These are phyloP conservation scores for Metellina segmentata DNA, from an alignment of 2,888 invertebrate genomes.

Conservation along the genomic window DNA sequence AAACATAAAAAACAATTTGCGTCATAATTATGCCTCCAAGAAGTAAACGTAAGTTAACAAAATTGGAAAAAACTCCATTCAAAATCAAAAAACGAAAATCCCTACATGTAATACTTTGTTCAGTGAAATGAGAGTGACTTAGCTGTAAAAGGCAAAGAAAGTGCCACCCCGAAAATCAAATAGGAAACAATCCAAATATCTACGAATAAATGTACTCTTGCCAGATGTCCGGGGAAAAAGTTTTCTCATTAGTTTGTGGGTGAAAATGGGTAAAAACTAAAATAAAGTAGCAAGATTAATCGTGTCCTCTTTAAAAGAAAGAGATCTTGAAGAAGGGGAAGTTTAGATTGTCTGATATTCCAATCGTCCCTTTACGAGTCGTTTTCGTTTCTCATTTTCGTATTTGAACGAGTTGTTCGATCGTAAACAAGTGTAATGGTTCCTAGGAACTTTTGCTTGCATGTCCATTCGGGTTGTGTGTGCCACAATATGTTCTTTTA, in stretches of 20 bases:
- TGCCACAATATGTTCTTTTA: slow-evolving; percentile 56
- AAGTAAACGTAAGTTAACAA: no score
- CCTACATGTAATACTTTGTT: not conserved
- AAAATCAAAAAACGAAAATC: no score
- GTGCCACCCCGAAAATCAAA: not conserved
- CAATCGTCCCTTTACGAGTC: slow-evolving; percentile 60
- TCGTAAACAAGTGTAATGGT: slow-evolving; percentile 69
- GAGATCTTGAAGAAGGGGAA: slow-evolving; percentile 21
- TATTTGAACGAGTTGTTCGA: slow-evolving; percentile 61
- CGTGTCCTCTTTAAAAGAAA: slow-evolving; percentile 46
- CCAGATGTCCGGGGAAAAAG: slow-evolving; percentile 28
- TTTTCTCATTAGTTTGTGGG: slow-evolving; percentile 58
- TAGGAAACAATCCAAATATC: slow-evolving; percentile 10
- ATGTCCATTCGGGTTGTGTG: slow-evolving; percentile 40
- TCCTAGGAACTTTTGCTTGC: slow-evolving; percentile 33
- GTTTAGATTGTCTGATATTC: slow-evolving; percentile 59
- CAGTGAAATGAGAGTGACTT: not conserved
- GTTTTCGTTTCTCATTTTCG: slow-evolving; percentile 62
- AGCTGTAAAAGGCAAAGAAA: not conserved
- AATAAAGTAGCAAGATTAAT: slow-evolving; percentile 41
- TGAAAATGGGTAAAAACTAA: slow-evolving; percentile 23
- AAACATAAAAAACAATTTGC: no score
- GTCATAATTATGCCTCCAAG: no score
- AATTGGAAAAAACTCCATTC: no score
- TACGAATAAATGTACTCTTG: slow-evolving; percentile 10